A percentile compares a stretch with the other conserved stretches of the same genome.
Conservation (phyloP, 2,797 vertebrate species). For the Xenentodon cancila region DNA sequence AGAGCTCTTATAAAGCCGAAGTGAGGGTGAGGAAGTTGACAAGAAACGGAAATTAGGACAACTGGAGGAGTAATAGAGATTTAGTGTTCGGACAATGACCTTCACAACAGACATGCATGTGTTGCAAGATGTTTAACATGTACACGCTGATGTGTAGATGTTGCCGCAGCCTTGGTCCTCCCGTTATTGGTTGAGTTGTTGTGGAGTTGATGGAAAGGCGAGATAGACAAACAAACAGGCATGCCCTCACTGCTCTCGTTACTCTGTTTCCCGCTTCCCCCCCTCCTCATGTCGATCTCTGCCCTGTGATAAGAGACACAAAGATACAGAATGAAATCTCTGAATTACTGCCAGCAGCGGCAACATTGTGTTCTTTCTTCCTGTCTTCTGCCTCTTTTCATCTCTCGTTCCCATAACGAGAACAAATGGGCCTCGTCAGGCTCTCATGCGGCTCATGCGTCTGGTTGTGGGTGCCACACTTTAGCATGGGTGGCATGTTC, state of each 20-base stretch:
- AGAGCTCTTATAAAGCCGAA: slow-evolving; percentile 7
- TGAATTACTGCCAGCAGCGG: slow-evolving; percentile 51
- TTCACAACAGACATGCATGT: background rate
- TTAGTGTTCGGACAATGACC: background rate
- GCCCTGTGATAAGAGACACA: slow-evolving; percentile 59
- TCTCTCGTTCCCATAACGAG: slow-evolving; percentile 48
- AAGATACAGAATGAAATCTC: slow-evolving; percentile 68
- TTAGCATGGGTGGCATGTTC: slow-evolving; percentile 58
- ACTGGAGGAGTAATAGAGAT: slow-evolving; percentile 9
- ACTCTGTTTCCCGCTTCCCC: slow-evolving; percentile 4
- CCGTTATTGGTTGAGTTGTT: slow-evolving; percentile 42
- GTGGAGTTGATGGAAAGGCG: slow-evolving; percentile 55
- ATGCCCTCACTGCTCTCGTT: slow-evolving; percentile 59
- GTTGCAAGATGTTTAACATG: slow-evolving; percentile 14
- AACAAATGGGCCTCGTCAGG: slow-evolving; percentile 64
- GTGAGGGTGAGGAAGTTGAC: too few species aligned
- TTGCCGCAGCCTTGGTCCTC: slow-evolving; percentile 41
- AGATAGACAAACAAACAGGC: slow-evolving; percentile 60
- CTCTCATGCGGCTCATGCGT: slow-evolving; percentile 29
- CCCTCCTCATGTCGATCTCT: slow-evolving; percentile 46
- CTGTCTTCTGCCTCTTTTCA: slow-evolving; percentile 40
- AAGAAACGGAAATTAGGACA: background rate
- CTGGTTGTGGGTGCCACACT: slow-evolving; percentile 50
- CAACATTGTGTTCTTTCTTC: slow-evolving; percentile 52
- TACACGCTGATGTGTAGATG: slow-evolving; percentile 32